Conservation (phyloP, 2,888 invertebrate genomes). For the Eupeodes luniger region DNA sequence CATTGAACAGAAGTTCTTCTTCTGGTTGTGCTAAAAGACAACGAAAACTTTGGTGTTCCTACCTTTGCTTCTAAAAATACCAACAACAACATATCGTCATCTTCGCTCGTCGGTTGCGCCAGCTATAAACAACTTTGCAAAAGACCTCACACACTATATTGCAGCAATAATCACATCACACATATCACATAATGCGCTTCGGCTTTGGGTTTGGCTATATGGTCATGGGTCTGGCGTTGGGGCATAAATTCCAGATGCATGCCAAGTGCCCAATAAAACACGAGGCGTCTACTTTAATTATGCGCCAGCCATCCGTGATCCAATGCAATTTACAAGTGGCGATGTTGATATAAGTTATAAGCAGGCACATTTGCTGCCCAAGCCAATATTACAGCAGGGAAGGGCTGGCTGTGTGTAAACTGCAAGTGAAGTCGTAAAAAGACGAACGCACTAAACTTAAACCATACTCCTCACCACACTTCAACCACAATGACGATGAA, state of each 20-base stretch:
- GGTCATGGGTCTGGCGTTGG: constrained; percentile 11
- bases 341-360: neutral
- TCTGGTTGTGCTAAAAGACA: neutral
- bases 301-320: constrained; percentile 69
- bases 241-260: constrained; percentile 59
- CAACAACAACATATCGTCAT: constrained; percentile 24
- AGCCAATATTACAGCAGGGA: too few relatives aligned
- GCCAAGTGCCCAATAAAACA: constrained; percentile 49
- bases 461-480: neutral
- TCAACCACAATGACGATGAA: neutral
- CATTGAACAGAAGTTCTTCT: constrained; percentile 23
- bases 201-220: neutral
- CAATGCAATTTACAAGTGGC: constrained; percentile 26
- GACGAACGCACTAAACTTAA: constrained; percentile 9
- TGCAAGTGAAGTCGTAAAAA: constrained; percentile 36
- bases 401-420: neutral
- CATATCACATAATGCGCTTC: constrained; percentile 20
- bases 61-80: constrained; percentile 55
- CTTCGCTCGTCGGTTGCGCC: constrained; percentile 43
- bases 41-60: neutral
- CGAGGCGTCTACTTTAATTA: constrained; percentile 71
- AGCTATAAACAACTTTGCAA: constrained; percentile 48
- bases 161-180: constrained; percentile 18
- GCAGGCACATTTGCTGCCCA: neutral
- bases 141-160: constrained; percentile 39